Evolutionary conservation across 35 echinoderm and acorn worm species (phyloP), one percentile per base, ranked within the genome.

Genomic region (Eucidaris tribuloides): DNA sequence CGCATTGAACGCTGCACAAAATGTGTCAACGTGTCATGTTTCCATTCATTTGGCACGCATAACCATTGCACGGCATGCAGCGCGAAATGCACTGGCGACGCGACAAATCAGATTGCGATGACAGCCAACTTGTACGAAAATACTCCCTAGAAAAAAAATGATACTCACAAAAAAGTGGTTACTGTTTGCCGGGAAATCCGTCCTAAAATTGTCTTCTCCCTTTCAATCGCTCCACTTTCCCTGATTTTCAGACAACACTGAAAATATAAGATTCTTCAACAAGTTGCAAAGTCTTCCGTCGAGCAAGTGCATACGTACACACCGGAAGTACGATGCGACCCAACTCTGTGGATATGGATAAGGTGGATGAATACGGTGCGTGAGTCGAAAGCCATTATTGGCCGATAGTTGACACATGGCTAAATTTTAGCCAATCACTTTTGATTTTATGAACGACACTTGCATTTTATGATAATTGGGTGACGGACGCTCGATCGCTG

Each of bases 101-200:
- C n/a, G n/a, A n/a, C n/a, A n/a, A n/a, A n/a, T n/a, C n/a, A n/a
- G n/a, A n/a, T n/a, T n/a, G n/a, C n/a, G n/a, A n/a, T n/a, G n/a
- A n/a, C n/a, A n/a, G n/a, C n/a, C n/a, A n/a, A n/a, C n/a, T n/a
- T n/a, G n/a, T n/a, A n/a, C n/a, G n/a, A n/a, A n/a, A n/a, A n/a
- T n/a, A n/a, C n/a, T n/a, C n/a, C n/a, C n/a, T n/a, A n/a, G n/a
- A n/a, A n/a, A n/a, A n/a, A 25, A 54, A 39, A 33, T 22, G 28
- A 33, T 18, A 77, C 92, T 94, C 86, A 94, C 92, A 85, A 61
- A 76, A 89, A 85, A 77, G 85, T 92, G 83, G 92, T 90, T 89
- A 89, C 92, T 94, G 92, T 62, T 85, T 80, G 77, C 92, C 92
- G 92, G 86, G 68, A 81, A 86, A 94, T 94, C 92, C 92, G 92